Evolutionary conservation across 2,888 invertebrate genomes (phyloP).

Genomic region (Nephrotoma appendiculata): DNA sequence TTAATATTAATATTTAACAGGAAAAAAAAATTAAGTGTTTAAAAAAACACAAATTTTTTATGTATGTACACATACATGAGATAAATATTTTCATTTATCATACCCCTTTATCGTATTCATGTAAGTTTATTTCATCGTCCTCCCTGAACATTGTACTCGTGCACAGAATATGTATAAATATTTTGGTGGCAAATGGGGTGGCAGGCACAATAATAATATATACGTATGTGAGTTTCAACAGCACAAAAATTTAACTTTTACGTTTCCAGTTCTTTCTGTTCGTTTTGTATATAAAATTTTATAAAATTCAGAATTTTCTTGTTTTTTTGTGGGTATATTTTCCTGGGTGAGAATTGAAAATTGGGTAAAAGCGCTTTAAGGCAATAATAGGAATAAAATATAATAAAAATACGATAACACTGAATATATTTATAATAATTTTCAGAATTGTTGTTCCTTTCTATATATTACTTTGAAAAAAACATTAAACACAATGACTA

Average conservation of each 20-base stretch:
- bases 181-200: neutral
- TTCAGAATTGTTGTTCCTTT: neutral
- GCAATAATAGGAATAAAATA: neutral
- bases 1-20: neutral
- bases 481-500: neutral
- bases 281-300: neutral
- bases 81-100: neutral
- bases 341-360: neutral
- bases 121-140: neutral
- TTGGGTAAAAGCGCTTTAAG: neutral
- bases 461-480: neutral
- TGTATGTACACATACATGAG: neutral
- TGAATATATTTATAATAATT: neutral
- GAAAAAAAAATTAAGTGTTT: neutral
- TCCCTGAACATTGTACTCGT: neutral
- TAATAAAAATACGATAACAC: neutral
- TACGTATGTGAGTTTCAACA: neutral
- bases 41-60: neutral
- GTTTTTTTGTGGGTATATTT: neutral
- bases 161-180: neutral
- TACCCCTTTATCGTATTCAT: neutral
- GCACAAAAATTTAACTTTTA: neutral
- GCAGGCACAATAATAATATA: neutral
- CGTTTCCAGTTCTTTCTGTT: neutral
- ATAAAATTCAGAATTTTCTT: neutral